These are phyloP conservation scores for Margaritifera margaritifera DNA, from an alignment of 2,888 invertebrate species.

Conservation along the genomic window DNA sequence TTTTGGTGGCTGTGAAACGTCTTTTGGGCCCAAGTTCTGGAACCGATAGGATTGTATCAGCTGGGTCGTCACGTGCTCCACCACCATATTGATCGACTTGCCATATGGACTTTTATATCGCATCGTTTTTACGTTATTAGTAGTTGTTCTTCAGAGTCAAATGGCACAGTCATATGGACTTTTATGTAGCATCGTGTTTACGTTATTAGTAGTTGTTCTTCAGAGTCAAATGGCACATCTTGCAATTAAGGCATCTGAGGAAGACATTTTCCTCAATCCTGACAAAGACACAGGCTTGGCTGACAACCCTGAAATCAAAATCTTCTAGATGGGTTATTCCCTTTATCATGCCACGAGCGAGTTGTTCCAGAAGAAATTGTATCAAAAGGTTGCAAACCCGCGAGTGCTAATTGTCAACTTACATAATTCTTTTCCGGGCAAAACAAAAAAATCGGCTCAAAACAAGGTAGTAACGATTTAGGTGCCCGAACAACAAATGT, in stretches of 20 bases:
- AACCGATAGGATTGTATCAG: constrained; percentile 82
- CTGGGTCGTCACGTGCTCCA: constrained; percentile 57
- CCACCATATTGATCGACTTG: constrained; percentile 57
- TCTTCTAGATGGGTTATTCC: constrained; percentile 28
- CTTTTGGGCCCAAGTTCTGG: constrained; percentile 79
- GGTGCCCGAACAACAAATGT: no score
- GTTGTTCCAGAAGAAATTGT: constrained; percentile 23
- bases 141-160: no score
- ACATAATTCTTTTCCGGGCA: no score
- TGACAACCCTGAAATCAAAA: constrained; percentile 7
- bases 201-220: constrained; percentile 49
- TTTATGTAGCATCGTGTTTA: constrained; percentile 50
- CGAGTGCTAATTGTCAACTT: no score
- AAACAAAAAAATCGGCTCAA: no score
- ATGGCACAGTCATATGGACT: no score
- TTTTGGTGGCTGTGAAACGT: constrained; percentile 72
- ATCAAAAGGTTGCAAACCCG: constrained; percentile 20
- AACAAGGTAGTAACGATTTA: no score
- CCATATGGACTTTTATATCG: no score
- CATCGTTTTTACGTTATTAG: no score
- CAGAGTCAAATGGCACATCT: constrained; percentile 40
- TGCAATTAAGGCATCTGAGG: no score
- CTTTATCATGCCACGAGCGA: constrained; percentile 36
- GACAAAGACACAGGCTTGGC: constrained; percentile 17
- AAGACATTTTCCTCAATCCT: background rate